Conservation (phyloP, 2,888 invertebrate genomes). For the Elgonia sp. region DNA sequence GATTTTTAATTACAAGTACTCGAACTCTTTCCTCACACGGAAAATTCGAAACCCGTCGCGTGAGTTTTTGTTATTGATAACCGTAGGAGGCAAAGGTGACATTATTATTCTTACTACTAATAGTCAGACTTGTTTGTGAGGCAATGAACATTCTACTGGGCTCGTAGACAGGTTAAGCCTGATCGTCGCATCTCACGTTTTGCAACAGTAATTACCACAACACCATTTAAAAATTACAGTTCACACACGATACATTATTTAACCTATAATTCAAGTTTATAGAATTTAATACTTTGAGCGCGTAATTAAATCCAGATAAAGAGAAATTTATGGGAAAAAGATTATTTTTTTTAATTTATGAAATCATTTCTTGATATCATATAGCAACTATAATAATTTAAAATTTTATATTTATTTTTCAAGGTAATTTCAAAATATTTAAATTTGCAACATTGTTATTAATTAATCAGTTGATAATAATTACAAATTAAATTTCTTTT, state of each 20-base stretch:
- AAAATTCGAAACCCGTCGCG: background rate
- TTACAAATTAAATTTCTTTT: too few relatives aligned
- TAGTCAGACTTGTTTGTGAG: background rate
- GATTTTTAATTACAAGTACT: too few relatives aligned
- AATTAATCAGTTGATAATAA: too few relatives aligned
- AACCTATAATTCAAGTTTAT: background rate
- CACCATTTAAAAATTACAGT: background rate
- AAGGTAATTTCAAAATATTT: too few relatives aligned
- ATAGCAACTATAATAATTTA: too few relatives aligned
- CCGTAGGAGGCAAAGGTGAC: constrained; percentile 3
- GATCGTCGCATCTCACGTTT: background rate
- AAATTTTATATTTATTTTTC: too few relatives aligned
- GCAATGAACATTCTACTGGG: background rate
- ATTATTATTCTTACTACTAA: background rate
- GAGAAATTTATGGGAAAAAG: background rate
- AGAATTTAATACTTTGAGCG: background rate
- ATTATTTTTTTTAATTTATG: too few relatives aligned
- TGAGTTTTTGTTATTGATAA: background rate
- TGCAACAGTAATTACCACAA: background rate
- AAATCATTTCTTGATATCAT: too few relatives aligned
- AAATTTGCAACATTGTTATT: too few relatives aligned
- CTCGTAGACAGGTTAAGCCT: background rate
- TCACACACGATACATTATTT: too few relatives aligned
- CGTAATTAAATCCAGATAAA: background rate
- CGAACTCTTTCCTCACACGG: background rate